A percentile compares a stretch with the other conserved stretches of the same genome.
These are phyloP conservation scores for Antechinus stuartii DNA, from an alignment of 2,113 vertebrate genomes.

Conservation along the genomic window DNA sequence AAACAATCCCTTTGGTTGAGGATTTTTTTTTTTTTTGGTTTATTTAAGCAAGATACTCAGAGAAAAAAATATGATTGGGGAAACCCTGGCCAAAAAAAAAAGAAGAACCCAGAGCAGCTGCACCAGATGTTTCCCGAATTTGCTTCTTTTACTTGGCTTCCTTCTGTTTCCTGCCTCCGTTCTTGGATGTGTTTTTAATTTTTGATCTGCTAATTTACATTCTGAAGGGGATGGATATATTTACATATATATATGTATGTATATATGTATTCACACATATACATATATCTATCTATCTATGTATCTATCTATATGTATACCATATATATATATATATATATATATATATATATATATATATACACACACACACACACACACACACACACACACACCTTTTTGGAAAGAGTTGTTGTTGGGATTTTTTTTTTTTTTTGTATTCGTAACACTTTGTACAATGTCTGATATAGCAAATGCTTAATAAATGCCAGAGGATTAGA, in stretches of 20 bases:
- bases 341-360: too few species aligned
- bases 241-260: background rate
- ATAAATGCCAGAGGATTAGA: background rate
- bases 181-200: background rate
- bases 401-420: background rate
- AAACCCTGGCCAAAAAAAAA: background rate
- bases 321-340: too few species aligned
- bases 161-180: background rate
- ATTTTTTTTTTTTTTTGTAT: background rate
- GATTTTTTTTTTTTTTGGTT: background rate
- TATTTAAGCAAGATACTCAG: background rate
- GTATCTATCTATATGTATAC: too few species aligned
- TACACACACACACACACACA: too few species aligned
- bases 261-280: background rate
- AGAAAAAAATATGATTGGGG: background rate
- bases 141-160: background rate
- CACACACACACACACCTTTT: background rate
- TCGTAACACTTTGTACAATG: background rate
- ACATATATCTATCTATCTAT: background rate
- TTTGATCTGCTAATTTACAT: background rate
- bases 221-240: background rate
- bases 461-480: background rate
- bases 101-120: background rate
- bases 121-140: background rate
- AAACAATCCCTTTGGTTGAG: background rate